phyloP scores from a whole-genome alignment of 2,113 vertebrate species.

The Stigmatopora argus region DNA sequence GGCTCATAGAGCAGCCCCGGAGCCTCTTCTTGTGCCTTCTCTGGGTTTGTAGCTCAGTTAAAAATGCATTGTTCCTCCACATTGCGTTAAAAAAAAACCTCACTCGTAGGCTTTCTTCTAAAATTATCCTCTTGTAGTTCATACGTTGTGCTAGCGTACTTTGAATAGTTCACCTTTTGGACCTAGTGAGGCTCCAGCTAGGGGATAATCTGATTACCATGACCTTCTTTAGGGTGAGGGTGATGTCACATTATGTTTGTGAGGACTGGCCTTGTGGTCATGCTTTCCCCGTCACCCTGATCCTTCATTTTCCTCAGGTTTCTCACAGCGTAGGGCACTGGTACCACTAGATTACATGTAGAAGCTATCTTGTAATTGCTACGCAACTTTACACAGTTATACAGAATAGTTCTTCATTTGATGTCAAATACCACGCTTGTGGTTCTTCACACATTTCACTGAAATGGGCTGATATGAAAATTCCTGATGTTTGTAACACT shows the following conservation, averaged over 20 bases:
- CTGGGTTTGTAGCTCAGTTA: constrained; percentile 21
- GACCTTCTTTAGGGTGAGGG: constrained; percentile 54
- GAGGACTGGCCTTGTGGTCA: constrained; percentile 34
- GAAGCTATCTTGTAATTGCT: background rate
- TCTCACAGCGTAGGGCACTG: background rate
- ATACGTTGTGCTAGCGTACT: background rate
- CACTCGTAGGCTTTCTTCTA: constrained; percentile 30
- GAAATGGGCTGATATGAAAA: background rate
- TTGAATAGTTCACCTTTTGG: constrained; percentile 19
- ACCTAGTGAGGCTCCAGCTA: constrained; percentile 32
- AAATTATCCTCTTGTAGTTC: constrained; percentile 30
- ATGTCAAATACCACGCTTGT: background rate
- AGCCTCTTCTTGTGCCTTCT: constrained; percentile 53
- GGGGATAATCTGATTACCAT: constrained; percentile 65
- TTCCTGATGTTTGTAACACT: background rate
- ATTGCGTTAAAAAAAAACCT: background rate
- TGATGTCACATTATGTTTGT: constrained; percentile 58
- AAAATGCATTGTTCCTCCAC: constrained; percentile 11
- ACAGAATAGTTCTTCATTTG: background rate
- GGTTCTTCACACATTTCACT: background rate
- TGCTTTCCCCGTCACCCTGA: constrained; percentile 47
- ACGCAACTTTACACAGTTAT: background rate
- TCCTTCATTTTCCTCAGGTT: constrained; percentile 39
- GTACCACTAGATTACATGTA: constrained; percentile 9
- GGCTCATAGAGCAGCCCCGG: constrained; percentile 58